Evolutionary conservation across 2,888 invertebrate genomes (phyloP).

Genomic region (Agriotes lineatus): DNA sequence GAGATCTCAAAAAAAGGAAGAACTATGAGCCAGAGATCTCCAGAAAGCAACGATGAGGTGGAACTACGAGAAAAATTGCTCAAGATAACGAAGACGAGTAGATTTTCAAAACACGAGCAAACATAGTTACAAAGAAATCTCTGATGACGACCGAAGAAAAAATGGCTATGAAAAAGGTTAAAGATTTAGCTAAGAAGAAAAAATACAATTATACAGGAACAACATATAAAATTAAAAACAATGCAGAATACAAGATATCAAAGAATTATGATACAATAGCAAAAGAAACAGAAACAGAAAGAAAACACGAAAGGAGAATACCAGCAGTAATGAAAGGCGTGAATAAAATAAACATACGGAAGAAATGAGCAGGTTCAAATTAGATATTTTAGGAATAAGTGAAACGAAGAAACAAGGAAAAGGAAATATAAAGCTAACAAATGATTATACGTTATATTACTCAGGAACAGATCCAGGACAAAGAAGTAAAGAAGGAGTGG

Average conservation of each 20-base stretch:
- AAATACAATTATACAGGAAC: too few relatives aligned
- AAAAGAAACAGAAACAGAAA: too few relatives aligned
- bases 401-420: background rate
- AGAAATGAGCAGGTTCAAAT: too few relatives aligned
- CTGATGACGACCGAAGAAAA: background rate
- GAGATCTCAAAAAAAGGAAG: background rate
- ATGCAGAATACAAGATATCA: background rate
- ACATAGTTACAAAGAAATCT: too few relatives aligned
- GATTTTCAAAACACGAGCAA: background rate
- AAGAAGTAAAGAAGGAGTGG: too few relatives aligned
- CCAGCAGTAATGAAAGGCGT: background rate
- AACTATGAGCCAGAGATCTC: background rate
- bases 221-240: too few relatives aligned
- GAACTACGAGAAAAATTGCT: too few relatives aligned
- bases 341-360: too few relatives aligned
- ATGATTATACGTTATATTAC: too few relatives aligned
- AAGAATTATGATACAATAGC: background rate
- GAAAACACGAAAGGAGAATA: background rate
- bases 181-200: too few relatives aligned
- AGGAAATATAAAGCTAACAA: background rate
- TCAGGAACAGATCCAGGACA: background rate
- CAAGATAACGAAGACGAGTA: background rate
- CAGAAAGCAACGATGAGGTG: too few relatives aligned
- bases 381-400: background rate
- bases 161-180: background rate